These are phyloP conservation scores for Philotrypesis tridentata DNA, from an alignment of 1,140 invertebrate species.

Conservation along the genomic window DNA sequence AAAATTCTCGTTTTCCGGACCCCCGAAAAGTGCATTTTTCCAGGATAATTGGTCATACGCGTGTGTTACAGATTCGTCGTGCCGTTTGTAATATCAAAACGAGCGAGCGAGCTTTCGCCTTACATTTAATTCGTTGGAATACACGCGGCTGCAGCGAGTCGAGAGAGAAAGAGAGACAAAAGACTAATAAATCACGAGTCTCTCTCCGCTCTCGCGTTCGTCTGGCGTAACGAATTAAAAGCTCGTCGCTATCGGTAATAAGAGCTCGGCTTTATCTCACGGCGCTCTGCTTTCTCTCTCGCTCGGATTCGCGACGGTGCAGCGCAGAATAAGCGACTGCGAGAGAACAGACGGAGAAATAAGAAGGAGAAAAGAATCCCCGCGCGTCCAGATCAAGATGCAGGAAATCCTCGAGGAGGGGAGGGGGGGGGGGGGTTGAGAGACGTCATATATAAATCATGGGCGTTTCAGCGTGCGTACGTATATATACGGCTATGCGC, in stretches of 20 bases:
- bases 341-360: constrained; percentile 3
- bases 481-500: no score
- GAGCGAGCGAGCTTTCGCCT: background rate
- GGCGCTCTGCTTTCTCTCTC: constrained; percentile 5
- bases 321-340: constrained; percentile 27
- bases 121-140: background rate
- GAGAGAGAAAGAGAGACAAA: no score
- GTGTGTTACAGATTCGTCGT: no score
- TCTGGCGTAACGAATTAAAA: constrained; percentile 5
- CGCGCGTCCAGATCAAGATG: constrained; percentile 38
- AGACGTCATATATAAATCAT: constrained; percentile 42
- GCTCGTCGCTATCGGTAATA: constrained; percentile 11
- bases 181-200: background rate
- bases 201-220: no score
- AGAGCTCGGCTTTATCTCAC: no score
- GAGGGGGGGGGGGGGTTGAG: background rate
- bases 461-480: constrained; percentile 7
- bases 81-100: no score
- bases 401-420: constrained; percentile 34
- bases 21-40: no score
- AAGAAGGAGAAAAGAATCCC: constrained; percentile 42
- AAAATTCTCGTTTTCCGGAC: no score
- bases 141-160: no score
- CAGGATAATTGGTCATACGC: no score
- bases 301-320: constrained; percentile 50